Base-by-base conservation (phyloP, 2,113 vertebrate genomes). In the Salvelinus alpinus region DNA sequence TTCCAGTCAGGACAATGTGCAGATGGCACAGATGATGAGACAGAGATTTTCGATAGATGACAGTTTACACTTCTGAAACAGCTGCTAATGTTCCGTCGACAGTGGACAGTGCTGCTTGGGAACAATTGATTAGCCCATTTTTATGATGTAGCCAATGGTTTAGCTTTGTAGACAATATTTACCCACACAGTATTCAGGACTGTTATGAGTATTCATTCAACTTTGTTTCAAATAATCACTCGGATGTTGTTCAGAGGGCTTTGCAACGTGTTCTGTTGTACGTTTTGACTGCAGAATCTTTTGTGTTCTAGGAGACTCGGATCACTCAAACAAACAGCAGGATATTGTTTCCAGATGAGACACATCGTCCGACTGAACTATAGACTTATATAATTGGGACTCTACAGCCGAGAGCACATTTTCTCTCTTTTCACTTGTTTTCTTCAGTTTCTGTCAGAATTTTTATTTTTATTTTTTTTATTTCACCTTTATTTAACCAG, bases 241-340 rank as follows among this genome's bases (percentile, higher is more conserved):
- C 0, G 38, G 51, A 54, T 54, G 51, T 18, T 54, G 51, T 54
- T 16, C 51, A 1, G 51, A 54, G 51, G 69, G 70, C 78, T 71
- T 27, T 3, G 70, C 44, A 4, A 34, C 44, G 44, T 64, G 59
- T 18, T 47, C n/a, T 64, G 6, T 16, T 44, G 38, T 44, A 22
- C 27, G 4, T 72, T 31, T 74, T 77, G 76, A 68, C 73, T 78
- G 59, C 27, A 54, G 62, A 78, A 69, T 71, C 13, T 83, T 60
- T 12, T 64, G 38, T n/a, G 3, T 44, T 44, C 38, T 44, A 44
- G 9, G 38, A 44, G 38, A 44, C 38, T 44, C 38, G 38, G 38
- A 44, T 44, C 38, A 12, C 38, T 44, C 38, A 44, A 44, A 44
- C 11, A 44, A 44, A 44, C 38, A 44, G 9, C 9, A 44, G 38